Conservation (phyloP, 2,797 vertebrate genomes). For the Clarias laeviceps region DNA sequence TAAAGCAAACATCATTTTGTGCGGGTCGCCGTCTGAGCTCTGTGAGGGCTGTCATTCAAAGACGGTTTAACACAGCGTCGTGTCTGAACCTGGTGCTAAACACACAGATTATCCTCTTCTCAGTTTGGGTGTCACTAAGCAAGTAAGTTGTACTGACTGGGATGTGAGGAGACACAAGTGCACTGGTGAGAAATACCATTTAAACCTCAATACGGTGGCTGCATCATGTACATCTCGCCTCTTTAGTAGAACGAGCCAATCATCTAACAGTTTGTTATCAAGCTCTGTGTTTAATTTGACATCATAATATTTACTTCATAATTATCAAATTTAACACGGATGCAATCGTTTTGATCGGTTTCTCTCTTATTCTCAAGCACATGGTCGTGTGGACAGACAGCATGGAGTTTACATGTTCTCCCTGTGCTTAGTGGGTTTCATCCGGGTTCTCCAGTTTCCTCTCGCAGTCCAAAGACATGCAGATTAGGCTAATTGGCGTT, state of each 20-base stretch:
- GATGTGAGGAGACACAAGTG: neutral
- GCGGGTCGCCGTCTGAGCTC: constrained; percentile 49
- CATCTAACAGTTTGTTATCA: neutral
- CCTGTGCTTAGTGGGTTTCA: too few species aligned
- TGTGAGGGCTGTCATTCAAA: constrained; percentile 54
- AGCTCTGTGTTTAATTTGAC: neutral
- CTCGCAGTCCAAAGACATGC: too few species aligned
- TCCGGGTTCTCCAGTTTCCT: too few species aligned
- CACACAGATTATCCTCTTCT: constrained; percentile 18
- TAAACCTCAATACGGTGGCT: neutral
- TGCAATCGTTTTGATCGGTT: neutral
- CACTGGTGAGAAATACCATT: neutral
- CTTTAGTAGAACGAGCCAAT: neutral
- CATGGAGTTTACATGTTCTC: too few species aligned
- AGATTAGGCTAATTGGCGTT: too few species aligned
- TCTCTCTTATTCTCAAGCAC: neutral
- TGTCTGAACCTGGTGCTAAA: constrained; percentile 21
- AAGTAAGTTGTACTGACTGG: neutral
- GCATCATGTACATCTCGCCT: neutral
- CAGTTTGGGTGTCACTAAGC: constrained; percentile 1
- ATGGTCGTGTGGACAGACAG: neutral
- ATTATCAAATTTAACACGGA: neutral
- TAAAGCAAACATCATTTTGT: constrained; percentile 61
- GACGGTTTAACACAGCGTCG: constrained; percentile 24
- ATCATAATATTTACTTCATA: neutral